Percentiles rank a stretch among this genome's conserved stretches.
These are phyloP conservation scores for Vireo griseus DNA, from an alignment of 2,797 vertebrate species.

Conservation along the genomic window DNA sequence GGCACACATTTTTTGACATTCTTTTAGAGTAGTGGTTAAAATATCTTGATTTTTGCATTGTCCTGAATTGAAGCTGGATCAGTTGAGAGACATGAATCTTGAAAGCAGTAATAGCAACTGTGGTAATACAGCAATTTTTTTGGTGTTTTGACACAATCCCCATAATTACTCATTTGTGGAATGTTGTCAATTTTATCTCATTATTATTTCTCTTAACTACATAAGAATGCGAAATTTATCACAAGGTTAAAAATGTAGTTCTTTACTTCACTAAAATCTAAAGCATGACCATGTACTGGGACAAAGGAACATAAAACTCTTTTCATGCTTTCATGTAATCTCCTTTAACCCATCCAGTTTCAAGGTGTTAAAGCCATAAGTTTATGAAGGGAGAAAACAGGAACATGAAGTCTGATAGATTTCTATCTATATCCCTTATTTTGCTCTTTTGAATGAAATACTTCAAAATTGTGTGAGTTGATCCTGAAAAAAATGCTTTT, in stretches of 20 bases:
- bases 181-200: not conserved
- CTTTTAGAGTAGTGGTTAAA: not conserved
- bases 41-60: not conserved
- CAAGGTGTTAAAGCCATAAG: not conserved
- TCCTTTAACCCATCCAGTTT: not conserved
- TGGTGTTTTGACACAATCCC: not conserved
- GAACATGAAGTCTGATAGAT: not conserved
- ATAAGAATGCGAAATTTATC: not conserved
- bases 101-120: accelerated
- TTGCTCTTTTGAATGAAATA: not conserved
- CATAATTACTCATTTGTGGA: not conserved
- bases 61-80: not conserved
- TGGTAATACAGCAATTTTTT: not conserved
- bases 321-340: not conserved
- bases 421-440: not conserved
- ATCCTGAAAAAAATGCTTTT: not conserved
- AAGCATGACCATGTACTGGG: not conserved
- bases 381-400: not conserved
- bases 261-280: not conserved
- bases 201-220: not conserved
- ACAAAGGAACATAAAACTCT: not conserved
- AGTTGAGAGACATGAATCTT: not conserved
- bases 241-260: not conserved
- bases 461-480: not conserved
- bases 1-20: not conserved